Evolutionary conservation across 2,888 invertebrate species (phyloP).

Genomic region (Argyra leucocephala): DNA sequence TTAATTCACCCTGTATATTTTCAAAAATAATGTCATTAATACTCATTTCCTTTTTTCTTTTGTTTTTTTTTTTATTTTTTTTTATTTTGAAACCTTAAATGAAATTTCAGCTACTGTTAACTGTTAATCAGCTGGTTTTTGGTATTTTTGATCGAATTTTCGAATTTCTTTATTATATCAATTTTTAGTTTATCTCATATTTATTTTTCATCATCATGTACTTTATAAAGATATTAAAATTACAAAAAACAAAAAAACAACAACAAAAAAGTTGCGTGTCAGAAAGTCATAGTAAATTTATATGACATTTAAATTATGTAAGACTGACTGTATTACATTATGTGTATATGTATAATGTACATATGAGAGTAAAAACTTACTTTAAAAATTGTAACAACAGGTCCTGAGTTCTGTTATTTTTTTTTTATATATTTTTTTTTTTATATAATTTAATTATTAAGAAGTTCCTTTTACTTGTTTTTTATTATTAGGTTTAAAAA

Average conservation of each 20-base stretch:
- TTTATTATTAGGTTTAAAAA: not conserved
- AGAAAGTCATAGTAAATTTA: not conserved
- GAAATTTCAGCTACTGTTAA: too few species aligned
- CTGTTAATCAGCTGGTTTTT: too few species aligned
- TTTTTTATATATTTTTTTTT: not conserved
- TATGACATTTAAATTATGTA: not conserved
- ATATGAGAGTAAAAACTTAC: not conserved
- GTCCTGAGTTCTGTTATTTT: not conserved
- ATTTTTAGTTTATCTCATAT: not conserved
- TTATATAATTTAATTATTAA: not conserved
- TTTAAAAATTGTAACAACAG: not conserved
- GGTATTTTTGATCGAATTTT: too few species aligned
- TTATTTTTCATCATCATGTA: not conserved
- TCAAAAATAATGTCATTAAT: too few species aligned
- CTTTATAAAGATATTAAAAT: too few species aligned
- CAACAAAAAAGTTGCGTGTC: not conserved
- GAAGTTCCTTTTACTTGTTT: not conserved
- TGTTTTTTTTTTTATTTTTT: too few species aligned
- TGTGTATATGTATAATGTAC: too few species aligned
- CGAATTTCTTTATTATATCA: too few species aligned
- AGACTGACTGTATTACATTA: too few species aligned
- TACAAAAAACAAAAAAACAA: not conserved
- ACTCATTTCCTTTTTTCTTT: too few species aligned
- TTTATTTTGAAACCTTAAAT: too few species aligned
- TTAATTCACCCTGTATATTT: too few species aligned